Conservation (phyloP, 2,113 vertebrate species). For the Gopherus flavomarginatus region DNA sequence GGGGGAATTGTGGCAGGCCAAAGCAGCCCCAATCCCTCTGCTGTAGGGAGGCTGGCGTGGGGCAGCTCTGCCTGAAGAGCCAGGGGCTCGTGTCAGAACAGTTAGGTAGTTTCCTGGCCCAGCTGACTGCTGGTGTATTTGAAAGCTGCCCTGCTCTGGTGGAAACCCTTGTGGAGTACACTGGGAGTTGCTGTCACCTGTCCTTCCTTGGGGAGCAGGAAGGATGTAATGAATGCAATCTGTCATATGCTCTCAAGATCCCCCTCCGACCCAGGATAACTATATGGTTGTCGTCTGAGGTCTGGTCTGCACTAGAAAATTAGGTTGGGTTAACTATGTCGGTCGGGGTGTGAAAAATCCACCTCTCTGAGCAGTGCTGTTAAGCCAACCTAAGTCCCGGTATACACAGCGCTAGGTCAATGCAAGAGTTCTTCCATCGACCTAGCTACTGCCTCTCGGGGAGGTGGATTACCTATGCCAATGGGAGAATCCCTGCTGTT, state of each 20-base stretch:
- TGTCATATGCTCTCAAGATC: neutral
- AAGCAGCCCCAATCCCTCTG: neutral
- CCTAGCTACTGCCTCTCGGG: neutral
- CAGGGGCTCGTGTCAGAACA: neutral
- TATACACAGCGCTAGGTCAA: neutral
- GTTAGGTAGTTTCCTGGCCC: neutral
- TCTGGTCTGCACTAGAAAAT: neutral
- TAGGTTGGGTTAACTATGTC: neutral
- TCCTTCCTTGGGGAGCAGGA: neutral
- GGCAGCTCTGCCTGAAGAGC: fast-evolving
- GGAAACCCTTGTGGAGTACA: neutral
- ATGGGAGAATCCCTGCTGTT: neutral
- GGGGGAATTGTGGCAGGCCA: neutral
- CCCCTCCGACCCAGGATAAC: neutral
- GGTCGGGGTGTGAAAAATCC: neutral
- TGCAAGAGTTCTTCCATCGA: neutral
- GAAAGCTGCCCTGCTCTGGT: neutral
- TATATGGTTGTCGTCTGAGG: neutral
- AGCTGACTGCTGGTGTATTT: neutral
- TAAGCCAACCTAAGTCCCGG: neutral
- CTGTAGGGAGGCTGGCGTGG: neutral
- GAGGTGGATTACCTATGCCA: neutral
- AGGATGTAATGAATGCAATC: neutral
- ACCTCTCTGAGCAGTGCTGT: neutral
- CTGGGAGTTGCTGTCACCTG: neutral